A percentile compares a stretch with the other conserved stretches of the same genome.
Evolutionary conservation across 1,140 invertebrate species (phyloP).

Genomic region (Colletes gigas): DNA sequence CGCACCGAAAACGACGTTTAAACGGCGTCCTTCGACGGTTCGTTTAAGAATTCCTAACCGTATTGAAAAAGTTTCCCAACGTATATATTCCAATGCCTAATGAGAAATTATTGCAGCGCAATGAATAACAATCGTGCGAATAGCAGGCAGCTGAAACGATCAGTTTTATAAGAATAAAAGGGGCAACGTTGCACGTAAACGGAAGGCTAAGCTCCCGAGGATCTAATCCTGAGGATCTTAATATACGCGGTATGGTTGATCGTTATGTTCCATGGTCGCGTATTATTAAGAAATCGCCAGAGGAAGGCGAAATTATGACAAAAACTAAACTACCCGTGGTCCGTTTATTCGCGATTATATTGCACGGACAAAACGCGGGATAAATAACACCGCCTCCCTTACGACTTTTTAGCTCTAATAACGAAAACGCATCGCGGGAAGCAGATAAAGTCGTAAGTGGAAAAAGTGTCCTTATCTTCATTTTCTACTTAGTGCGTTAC

Average conservation of each 20-base stretch:
- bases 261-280: neutral
- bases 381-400: neutral
- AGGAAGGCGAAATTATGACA: neutral
- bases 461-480: neutral
- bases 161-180: neutral
- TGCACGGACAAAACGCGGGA: neutral
- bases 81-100: neutral
- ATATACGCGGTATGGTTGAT: neutral
- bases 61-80: neutral
- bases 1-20: too few species aligned
- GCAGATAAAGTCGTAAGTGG: neutral
- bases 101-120: neutral
- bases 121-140: neutral
- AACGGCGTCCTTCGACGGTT: neutral
- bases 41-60: neutral
- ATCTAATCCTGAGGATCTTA: neutral
- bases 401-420: neutral
- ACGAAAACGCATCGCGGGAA: neutral
- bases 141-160: neutral
- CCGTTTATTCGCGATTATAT: neutral
- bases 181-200: neutral
- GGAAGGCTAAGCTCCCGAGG: neutral
- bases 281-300: constrained; percentile 6
- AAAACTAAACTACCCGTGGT: neutral
- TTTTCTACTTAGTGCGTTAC: neutral